Base-by-base conservation (phyloP, 2,888 invertebrate species). In the Drosophila flavopinicola region DNA sequence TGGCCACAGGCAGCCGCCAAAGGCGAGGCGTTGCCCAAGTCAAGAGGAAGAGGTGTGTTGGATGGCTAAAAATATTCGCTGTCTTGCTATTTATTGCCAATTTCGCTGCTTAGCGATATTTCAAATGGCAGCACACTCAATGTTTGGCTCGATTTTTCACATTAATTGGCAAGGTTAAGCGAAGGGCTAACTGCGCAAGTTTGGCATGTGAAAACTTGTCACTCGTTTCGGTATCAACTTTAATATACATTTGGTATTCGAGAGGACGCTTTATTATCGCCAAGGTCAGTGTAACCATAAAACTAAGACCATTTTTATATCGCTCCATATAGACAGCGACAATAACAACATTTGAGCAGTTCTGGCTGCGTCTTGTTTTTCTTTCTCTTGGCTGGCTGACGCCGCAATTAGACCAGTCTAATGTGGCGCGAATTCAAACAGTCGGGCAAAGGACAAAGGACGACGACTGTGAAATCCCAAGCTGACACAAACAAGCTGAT, bases 151-250 rank as follows among this genome's bases (percentile, higher is more conserved):
- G 68, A 68, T 78, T 68, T 86, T 66, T 84, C 87, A 86, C 75
- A 71, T 85, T 82, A 86, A 82, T 86, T 80, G 85, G 82, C 79
- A 80, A 69, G 86, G 79, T 77, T 84, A 86, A 73, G 64, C 60
- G 78, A 44, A 52, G 75, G 29, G 58, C 38, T 38, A 47, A 42
- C 58, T 58, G 47, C 24, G 29, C 47, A 45, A 45, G 27, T 37
- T 39, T 39, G 54, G 49, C 58, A 66, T 75, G 58, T 66, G 75
- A 74, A 78, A 70, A 70, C 59, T 76, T 59, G 77, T 60, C 59
- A 51, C 32, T 70, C 32, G 45, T 20, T 52, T 45, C 10, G 51
- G 42, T 54, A 58, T 63, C 57, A 48, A 65, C 63, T 66, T 52
- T 35, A 70, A 61, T 57, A 61, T 57, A 64, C 68, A 70, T 42